Evolutionary conservation across 2,888 invertebrate species (phyloP), one percentile per base, ranked within the genome.

Genomic region (Hirtodrosophila trivittata): DNA sequence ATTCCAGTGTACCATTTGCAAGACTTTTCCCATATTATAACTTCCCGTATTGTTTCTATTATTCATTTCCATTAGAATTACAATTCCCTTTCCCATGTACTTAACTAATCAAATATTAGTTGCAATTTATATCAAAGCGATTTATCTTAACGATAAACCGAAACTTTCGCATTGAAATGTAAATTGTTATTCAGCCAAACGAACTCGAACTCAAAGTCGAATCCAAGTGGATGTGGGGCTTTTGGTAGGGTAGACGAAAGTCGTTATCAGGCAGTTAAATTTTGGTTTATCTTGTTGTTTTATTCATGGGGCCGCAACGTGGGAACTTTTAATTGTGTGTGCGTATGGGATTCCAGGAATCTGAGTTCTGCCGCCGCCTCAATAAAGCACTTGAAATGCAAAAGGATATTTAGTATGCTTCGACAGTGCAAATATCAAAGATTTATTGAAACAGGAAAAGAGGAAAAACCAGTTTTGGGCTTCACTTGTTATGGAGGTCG

Each of bases 251-350:
- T 41, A 63, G 57, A 5, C n/a, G 8, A 14, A 0, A 13, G 43
- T 58, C 58, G 25, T 12, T 33, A 8, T 33, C 0, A 9, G 1
- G n/a, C 7, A 3, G 8, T 26, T 9, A 1, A 10, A 3, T 13
- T 38, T 10, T 0, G 6, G 10, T 12, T 35, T 42, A 39, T 35
- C 43, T 56, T 58, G 58, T 72, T 84, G 73, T 82, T 81, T 81
- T 81, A 81, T 84, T 81, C 82, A 84, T 84, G 67, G 47, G 32
- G 16, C 52, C 35, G 39, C 55, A 75, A 68, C 85, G 85, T 81
- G 85, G 78, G 80, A 81, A 81, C 80, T 81, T 81, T 81, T 81
- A 84, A 84, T 80, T 84, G 85, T 83, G 76, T 66, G 77, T 74
- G 64, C 71, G 58, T 64, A 64, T 56, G 73, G 68, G 73, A 41